Evolutionary conservation across 2,888 invertebrate genomes (phyloP).

Genomic region (Diaphora mendica): DNA sequence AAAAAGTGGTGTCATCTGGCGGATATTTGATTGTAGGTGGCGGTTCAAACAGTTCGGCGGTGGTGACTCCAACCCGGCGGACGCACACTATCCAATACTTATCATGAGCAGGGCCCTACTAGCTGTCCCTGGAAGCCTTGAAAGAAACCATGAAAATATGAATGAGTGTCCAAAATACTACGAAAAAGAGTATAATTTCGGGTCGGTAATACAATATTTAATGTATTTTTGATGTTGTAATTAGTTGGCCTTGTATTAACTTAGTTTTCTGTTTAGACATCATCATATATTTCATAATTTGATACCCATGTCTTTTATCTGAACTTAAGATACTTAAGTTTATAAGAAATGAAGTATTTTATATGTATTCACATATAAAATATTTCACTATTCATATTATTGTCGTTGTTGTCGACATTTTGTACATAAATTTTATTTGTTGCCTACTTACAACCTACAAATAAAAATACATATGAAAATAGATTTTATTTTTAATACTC

Average conservation of each 20-base stretch:
- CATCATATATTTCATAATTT: neutral
- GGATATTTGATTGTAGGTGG: slow-evolving; percentile 79
- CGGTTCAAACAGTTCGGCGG: slow-evolving; percentile 48
- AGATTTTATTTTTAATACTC: slow-evolving; percentile 9
- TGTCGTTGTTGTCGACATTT: neutral
- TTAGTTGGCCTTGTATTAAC: neutral
- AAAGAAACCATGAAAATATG: neutral
- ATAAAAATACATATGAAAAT: neutral
- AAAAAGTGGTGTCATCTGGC: slow-evolving; percentile 79
- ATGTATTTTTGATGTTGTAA: slow-evolving; percentile 1
- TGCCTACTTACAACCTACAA: neutral
- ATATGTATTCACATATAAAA: neutral
- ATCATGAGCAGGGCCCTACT: slow-evolving; percentile 51
- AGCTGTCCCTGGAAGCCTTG: neutral
- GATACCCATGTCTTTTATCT: neutral
- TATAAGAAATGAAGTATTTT: neutral
- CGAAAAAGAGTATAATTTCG: slow-evolving; percentile 8
- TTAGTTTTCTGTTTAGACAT: neutral
- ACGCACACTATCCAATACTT: slow-evolving; percentile 68
- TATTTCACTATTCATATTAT: neutral
- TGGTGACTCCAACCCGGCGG: slow-evolving; percentile 60
- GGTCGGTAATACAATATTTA: neutral
- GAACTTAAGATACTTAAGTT: neutral
- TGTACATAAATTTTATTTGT: neutral
- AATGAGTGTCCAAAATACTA: slow-evolving; percentile 6